Evolutionary conservation across 2,888 invertebrate species (phyloP).

Genomic region (Lypha dubia): DNA sequence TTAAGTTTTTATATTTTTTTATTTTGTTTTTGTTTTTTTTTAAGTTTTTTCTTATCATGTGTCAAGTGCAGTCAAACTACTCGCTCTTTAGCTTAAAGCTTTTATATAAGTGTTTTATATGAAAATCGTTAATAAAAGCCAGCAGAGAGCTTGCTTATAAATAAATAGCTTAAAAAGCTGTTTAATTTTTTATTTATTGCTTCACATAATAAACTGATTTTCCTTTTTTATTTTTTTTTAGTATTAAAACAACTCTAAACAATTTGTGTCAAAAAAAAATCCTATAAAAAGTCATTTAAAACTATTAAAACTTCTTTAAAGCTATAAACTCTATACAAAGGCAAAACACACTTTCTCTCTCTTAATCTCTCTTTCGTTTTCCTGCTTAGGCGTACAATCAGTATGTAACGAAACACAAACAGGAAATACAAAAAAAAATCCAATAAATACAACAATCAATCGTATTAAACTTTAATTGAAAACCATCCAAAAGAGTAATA

Average conservation of each 20-base stretch:
- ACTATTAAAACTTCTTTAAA: no score
- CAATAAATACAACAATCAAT: conserved; percentile 24
- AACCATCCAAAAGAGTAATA: conserved; percentile 42
- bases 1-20: not conserved
- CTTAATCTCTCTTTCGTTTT: not conserved
- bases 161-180: conserved; percentile 43
- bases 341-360: not conserved
- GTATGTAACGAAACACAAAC: not conserved
- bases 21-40: conserved; percentile 11
- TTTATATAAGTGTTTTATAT: not conserved
- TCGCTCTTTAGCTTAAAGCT: conserved; percentile 45
- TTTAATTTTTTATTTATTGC: conserved; percentile 1
- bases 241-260: not conserved
- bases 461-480: not conserved
- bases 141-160: not conserved
- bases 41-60: conserved; percentile 36
- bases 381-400: conserved; percentile 6
- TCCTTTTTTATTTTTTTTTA: not conserved
- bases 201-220: not conserved
- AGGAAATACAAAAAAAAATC: conserved; percentile 14
- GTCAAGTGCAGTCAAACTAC: conserved; percentile 59
- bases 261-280: not conserved
- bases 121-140: conserved; percentile 12
- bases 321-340: not conserved
- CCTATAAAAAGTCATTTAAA: not conserved